A percentile compares a stretch with the other conserved stretches of the same genome.
Conservation (phyloP, 2,888 invertebrate species). For the Aspidiotus rigidus region DNA sequence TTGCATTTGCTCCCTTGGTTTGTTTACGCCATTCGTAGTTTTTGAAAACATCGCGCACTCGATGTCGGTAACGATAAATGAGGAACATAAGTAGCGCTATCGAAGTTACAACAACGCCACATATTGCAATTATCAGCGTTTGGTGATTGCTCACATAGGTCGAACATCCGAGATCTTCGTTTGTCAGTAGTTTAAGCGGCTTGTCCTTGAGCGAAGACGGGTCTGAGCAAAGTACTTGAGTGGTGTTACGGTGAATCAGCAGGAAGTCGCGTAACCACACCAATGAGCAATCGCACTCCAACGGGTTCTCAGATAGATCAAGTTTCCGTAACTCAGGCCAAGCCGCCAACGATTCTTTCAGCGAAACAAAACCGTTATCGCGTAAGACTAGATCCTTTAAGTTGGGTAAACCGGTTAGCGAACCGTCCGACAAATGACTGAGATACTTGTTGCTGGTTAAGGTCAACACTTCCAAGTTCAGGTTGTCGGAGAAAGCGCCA, state of each 20-base stretch:
- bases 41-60: constrained; percentile 70
- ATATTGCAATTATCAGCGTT: constrained; percentile 65
- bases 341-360: constrained; percentile 69
- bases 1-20: constrained; percentile 48
- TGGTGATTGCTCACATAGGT: constrained; percentile 69
- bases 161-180: constrained; percentile 72
- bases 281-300: constrained; percentile 69
- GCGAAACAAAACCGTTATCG: constrained; percentile 65
- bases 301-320: constrained; percentile 72
- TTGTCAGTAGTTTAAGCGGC: constrained; percentile 56
- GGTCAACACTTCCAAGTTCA: constrained; percentile 67
- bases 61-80: constrained; percentile 68
- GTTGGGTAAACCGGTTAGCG: constrained; percentile 68
- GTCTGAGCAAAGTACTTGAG: constrained; percentile 58
- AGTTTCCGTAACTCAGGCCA: constrained; percentile 67
- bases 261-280: constrained; percentile 69
- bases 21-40: constrained; percentile 73
- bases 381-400: constrained; percentile 64
- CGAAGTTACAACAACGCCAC: constrained; percentile 63
- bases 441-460: constrained; percentile 70
- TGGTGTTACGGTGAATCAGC: constrained; percentile 57
- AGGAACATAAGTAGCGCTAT: constrained; percentile 63
- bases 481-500: constrained; percentile 68
- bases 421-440: constrained; percentile 61
- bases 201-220: constrained; percentile 64